Base-by-base conservation (phyloP, 2,797 vertebrate species). In the Schizopygopsis pylzovi region DNA sequence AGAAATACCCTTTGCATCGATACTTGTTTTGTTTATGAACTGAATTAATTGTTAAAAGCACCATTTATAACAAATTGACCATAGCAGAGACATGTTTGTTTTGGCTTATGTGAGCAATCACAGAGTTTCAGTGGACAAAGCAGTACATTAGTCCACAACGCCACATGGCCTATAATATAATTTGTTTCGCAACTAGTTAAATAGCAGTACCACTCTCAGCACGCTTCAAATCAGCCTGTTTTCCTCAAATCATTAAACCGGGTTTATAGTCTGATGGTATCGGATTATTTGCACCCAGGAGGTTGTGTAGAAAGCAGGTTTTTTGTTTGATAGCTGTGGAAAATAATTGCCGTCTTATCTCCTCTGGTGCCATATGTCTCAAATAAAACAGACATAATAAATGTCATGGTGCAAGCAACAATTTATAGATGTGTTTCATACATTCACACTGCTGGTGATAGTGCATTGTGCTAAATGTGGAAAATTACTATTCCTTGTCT, bases 401-500 rank as follows among this genome's bases (percentile, higher is more conserved):
- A 83, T 10, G 85, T 90, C 85, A 91, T 95, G 94, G 94, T 94
- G 86, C 81, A 25, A 82, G 83, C 84, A 91, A 89, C 88, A 86
- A 88, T 47, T 94, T 94, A 93, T 91, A 83, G 90, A 11, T n/a
- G 91, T 8, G 65, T 87, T 89, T 88, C 87, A 90, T 86, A 89
- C 90, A 91, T 90, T 91, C 89, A 87, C 63, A 49, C 87, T 90
- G 90, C 91, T 93, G 93, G 93, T 93, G 92, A 93, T 87, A 85
- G 78, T 79, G 67, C 85, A 72, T 82, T 86, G 61, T 49, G 79
- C 81, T 49, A 70, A 67, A 41, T 47, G 68, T 59, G 61, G 37
- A 82, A 83, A 70, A 89, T 79, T 73, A 87, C 86, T n/a, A 41
- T 28, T 13, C 39, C 22, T 59, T 70, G 28, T 81, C 63, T 39